A percentile compares a stretch with the other conserved stretches of the same genome.
Evolutionary conservation across 2,113 vertebrate genomes (phyloP).

Genomic region (Macquaria australasica): DNA sequence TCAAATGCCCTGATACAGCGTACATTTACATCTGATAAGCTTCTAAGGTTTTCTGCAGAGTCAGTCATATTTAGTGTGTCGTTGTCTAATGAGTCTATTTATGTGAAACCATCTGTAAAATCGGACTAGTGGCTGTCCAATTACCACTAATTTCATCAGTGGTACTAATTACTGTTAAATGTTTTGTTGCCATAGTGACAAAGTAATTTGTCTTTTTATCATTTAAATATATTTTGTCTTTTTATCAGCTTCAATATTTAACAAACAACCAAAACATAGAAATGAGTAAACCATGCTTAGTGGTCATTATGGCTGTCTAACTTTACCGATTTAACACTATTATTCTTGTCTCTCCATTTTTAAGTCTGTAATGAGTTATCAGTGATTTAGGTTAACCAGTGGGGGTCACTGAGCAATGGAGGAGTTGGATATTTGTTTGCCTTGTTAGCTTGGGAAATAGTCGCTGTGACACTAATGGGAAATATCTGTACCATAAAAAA

Average conservation of each 20-base stretch:
- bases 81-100: not conserved
- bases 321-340: not conserved
- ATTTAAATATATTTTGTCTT: not conserved
- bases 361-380: not conserved
- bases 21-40: constrained; percentile 28
- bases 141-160: constrained; percentile 2
- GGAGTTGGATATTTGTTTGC: not conserved
- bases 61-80: not conserved
- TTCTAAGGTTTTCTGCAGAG: not conserved
- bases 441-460: not conserved
- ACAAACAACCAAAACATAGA: not conserved
- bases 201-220: constrained; percentile 1
- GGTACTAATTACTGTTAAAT: not conserved
- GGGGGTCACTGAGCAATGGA: not conserved
- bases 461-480: not conserved
- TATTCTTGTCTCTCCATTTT: too few species aligned
- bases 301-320: not conserved
- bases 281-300: not conserved
- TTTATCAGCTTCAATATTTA: not conserved
- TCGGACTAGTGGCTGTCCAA: not conserved
- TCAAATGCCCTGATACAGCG: constrained; percentile 9
- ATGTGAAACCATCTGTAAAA: constrained; percentile 28
- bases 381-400: not conserved
- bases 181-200: not conserved
- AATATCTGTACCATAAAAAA: not conserved